These are phyloP conservation scores for Scarus forsteni DNA, from an alignment of 2,797 vertebrate genomes.

Conservation along the genomic window DNA sequence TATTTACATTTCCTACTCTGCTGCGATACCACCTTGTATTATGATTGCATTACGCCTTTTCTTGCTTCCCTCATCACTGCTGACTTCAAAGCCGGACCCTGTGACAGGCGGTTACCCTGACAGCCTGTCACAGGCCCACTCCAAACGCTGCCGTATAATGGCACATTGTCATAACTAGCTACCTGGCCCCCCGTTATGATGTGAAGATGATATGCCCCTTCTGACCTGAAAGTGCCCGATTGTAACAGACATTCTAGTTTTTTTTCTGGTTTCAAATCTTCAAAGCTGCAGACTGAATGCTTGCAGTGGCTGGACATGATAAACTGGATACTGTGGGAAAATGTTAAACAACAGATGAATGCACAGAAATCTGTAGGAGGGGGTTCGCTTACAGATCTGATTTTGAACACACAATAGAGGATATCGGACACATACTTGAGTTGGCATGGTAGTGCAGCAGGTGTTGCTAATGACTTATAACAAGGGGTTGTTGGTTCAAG, in stretches of 20 bases:
- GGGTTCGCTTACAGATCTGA: too few relatives aligned
- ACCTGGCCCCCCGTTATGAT: conserved; percentile 67
- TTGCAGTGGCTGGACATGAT: conserved; percentile 10
- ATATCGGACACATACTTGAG: too few relatives aligned
- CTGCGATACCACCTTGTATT: conserved; percentile 56
- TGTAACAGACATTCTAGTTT: conserved; percentile 26
- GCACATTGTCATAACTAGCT: conserved; percentile 67
- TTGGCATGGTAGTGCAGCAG: too few relatives aligned
- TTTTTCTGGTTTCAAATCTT: conserved; percentile 10
- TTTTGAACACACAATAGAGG: too few relatives aligned
- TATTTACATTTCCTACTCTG: conserved; percentile 36
- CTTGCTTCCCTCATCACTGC: conserved; percentile 53
- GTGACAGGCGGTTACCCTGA: conserved; percentile 63
- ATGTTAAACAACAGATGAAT: too few relatives aligned
- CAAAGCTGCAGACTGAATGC: conserved; percentile 14
- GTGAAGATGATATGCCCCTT: conserved; percentile 68
- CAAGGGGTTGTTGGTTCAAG: too few relatives aligned
- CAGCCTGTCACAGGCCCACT: conserved; percentile 68
- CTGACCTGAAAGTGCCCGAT: conserved; percentile 44
- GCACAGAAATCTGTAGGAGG: too few relatives aligned
- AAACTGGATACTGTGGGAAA: too few relatives aligned
- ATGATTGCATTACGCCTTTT: conserved; percentile 48
- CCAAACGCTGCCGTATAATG: conserved; percentile 72
- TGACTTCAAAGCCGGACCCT: conserved; percentile 74
- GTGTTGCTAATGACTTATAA: too few relatives aligned